A percentile compares a stretch with the other conserved stretches of the same genome.
Evolutionary conservation across 2,797 vertebrate species (phyloP).

Genomic region (Loris lydekkerianus): DNA sequence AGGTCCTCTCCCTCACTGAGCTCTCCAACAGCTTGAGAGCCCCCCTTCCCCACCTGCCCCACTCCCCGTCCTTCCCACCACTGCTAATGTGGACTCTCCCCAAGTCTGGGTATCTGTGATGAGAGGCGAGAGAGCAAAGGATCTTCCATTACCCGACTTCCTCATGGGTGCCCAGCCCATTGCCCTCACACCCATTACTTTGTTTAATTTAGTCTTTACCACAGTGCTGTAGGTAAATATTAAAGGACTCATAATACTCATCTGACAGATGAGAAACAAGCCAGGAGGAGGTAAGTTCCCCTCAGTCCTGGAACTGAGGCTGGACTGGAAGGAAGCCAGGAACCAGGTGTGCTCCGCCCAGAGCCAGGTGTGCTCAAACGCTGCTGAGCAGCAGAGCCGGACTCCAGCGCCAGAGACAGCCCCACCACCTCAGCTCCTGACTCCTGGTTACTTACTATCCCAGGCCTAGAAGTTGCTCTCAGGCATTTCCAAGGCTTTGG

Average conservation of each 20-base stretch:
- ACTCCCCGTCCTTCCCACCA: neutral
- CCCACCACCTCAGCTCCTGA: neutral
- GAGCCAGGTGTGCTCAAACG: neutral
- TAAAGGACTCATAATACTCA: neutral
- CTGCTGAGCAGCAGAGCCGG: rapidly evolving
- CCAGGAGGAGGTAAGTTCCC: neutral
- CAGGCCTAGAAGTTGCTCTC: neutral
- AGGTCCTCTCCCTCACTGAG: neutral
- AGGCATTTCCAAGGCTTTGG: neutral
- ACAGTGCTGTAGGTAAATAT: neutral
- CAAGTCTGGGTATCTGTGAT: neutral
- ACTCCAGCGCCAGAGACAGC: neutral
- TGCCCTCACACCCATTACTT: too few relatives aligned
- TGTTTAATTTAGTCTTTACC: neutral
- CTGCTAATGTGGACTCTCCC: neutral
- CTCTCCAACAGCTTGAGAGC: neutral
- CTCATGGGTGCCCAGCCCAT: neutral
- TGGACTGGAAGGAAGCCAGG: neutral
- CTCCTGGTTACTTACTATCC: neutral
- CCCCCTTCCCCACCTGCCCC: neutral
- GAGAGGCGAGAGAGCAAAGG: neutral
- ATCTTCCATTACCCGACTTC: neutral
- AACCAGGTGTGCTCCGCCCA: neutral
- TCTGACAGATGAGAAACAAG: neutral
- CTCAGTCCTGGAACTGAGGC: neutral